phyloP scores from a whole-genome alignment of 2,113 vertebrate genomes.

The Poeciliopsis prolifica region DNA sequence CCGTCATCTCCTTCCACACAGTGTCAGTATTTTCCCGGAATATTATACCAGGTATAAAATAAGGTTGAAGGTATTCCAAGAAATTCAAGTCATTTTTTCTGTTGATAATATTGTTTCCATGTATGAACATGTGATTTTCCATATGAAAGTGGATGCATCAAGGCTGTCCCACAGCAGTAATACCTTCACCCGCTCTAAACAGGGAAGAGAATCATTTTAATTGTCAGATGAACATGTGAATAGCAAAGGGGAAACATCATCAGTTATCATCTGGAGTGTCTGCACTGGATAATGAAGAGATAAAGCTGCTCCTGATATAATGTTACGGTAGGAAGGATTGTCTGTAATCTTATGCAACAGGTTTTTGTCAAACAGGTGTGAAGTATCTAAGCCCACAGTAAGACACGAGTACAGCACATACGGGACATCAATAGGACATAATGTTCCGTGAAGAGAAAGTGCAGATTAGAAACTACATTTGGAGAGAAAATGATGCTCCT shows the following conservation, averaged over 20 bases:
- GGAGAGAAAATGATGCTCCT: too few relatives aligned
- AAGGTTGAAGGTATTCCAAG: constrained; percentile 49
- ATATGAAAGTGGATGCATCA: constrained; percentile 56
- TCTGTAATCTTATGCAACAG: constrained; percentile 44
- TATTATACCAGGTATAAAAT: constrained; percentile 24
- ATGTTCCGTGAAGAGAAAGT: not conserved
- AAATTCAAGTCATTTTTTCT: constrained; percentile 53
- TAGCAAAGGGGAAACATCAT: constrained; percentile 40
- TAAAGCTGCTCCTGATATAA: constrained; percentile 21
- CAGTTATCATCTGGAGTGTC: constrained; percentile 18
- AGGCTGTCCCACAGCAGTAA: constrained; percentile 39
- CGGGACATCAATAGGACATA: too few relatives aligned
- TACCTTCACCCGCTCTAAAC: constrained; percentile 61
- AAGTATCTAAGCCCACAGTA: not conserved
- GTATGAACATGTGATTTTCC: constrained; percentile 66
- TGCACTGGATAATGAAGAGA: constrained; percentile 38
- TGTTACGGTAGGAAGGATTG: not conserved
- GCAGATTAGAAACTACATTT: too few relatives aligned
- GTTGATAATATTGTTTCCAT: constrained; percentile 64
- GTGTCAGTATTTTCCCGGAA: constrained; percentile 36
- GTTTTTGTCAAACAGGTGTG: constrained; percentile 18
- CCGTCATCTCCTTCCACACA: not conserved
- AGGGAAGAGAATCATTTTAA: constrained; percentile 60
- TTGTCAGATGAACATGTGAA: constrained; percentile 47
- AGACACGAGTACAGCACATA: not conserved